phyloP scores from a whole-genome alignment of 2,888 invertebrate species.

The Agonopterix heracliana region DNA sequence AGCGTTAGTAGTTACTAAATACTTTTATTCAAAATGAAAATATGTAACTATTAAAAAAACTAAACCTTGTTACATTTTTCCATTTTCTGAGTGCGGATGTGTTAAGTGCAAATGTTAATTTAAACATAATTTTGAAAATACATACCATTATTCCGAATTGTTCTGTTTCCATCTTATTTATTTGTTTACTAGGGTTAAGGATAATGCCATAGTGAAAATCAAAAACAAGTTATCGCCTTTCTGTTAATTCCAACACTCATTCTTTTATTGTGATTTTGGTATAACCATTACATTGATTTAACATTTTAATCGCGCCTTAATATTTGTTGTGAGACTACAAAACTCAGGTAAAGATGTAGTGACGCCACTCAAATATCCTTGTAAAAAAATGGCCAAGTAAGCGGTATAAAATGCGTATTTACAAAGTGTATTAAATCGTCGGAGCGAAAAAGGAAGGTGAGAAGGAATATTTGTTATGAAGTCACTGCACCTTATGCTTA shows the following conservation, averaged over 20 bases:
- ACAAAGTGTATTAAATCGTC: background rate
- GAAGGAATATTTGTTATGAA: slow-evolving; percentile 21
- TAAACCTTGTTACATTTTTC: slow-evolving; percentile 31
- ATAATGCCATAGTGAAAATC: slow-evolving; percentile 40
- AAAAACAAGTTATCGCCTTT: slow-evolving; percentile 67
- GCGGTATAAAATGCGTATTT: background rate
- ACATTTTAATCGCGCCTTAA: slow-evolving; percentile 49
- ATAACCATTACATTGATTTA: slow-evolving; percentile 55
- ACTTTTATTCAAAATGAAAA: slow-evolving; percentile 24
- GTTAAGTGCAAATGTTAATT: slow-evolving; percentile 59
- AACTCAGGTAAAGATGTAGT: slow-evolving; percentile 34
- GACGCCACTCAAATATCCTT: slow-evolving; percentile 34
- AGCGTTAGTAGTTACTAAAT: slow-evolving; percentile 29
- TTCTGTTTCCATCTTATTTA: slow-evolving; percentile 38
- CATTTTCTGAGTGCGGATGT: slow-evolving; percentile 58
- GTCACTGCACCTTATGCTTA: slow-evolving; percentile 43
- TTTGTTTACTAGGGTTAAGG: slow-evolving; percentile 39
- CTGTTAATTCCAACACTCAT: slow-evolving; percentile 77
- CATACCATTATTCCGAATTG: slow-evolving; percentile 52
- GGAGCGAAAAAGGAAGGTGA: background rate
- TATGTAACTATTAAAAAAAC: slow-evolving; percentile 18
- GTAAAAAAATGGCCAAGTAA: too few relatives aligned
- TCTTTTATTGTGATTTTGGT: slow-evolving; percentile 74
- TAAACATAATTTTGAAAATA: slow-evolving; percentile 55
- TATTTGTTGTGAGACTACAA: slow-evolving; percentile 76